A percentile compares a stretch with the other conserved stretches of the same genome.
phyloP scores from a whole-genome alignment of 2,113 vertebrate genomes.

The Rallus limicola region DNA sequence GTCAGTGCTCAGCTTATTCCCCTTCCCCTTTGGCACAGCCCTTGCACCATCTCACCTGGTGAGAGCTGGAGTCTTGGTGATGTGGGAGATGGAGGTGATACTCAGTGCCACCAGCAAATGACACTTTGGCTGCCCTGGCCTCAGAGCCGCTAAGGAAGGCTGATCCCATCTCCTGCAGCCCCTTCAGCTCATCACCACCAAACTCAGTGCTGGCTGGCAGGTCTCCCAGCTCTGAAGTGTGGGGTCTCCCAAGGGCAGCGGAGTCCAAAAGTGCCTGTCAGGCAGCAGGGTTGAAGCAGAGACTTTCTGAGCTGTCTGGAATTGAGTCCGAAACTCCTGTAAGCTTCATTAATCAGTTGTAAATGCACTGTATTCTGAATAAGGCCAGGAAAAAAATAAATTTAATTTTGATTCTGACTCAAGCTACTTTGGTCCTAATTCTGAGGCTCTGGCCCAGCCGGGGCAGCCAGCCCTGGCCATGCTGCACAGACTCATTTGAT shows the following conservation, averaged over 20 bases:
- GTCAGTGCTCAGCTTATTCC: fast-evolving
- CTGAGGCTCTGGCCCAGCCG: background rate
- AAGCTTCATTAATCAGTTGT: conserved; percentile 51
- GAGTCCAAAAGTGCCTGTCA: conserved; percentile 44
- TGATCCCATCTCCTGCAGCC: background rate
- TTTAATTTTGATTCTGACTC: conserved; percentile 57
- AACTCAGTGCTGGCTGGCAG: background rate
- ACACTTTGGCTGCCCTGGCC: background rate
- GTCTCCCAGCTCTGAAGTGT: conserved; percentile 2
- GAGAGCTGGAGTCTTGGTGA: background rate
- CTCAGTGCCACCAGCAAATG: background rate
- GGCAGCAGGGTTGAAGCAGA: conserved; percentile 48
- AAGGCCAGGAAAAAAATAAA: conserved; percentile 53
- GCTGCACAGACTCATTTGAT: conserved; percentile 41
- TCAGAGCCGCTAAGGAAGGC: background rate
- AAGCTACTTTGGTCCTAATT: conserved; percentile 46
- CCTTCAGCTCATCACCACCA: background rate
- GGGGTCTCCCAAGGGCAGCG: conserved; percentile 18
- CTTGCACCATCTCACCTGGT: fast-evolving
- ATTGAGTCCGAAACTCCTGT: conserved; percentile 34
- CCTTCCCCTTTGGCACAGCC: background rate
- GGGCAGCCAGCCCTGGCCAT: conserved; percentile 19
- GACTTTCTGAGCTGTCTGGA: conserved; percentile 26
- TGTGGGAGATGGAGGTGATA: background rate
- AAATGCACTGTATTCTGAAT: conserved; percentile 36